These are phyloP conservation scores for Canis aureus DNA, from an alignment of 2,113 vertebrate species.

Conservation along the genomic window DNA sequence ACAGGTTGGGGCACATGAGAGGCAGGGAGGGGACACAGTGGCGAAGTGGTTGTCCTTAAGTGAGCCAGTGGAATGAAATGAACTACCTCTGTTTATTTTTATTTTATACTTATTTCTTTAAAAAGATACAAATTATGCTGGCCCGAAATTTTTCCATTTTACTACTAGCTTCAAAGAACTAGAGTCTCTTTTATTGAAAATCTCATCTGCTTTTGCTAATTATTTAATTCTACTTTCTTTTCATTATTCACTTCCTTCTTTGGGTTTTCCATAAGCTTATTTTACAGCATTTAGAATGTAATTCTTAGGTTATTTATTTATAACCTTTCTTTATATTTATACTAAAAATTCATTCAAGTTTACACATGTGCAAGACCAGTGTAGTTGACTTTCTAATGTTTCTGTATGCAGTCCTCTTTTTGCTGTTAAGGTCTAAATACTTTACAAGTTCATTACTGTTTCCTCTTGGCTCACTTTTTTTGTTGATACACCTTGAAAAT, in stretches of 20 bases:
- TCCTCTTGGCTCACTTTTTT: neutral
- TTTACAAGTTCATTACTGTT: neutral
- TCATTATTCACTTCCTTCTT: neutral
- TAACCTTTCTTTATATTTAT: neutral
- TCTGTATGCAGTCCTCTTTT: accelerated
- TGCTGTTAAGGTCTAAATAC: neutral
- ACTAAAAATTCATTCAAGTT: neutral
- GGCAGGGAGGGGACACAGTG: accelerated
- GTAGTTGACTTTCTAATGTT: neutral
- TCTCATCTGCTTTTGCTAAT: neutral
- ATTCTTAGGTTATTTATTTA: neutral
- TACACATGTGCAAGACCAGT: neutral
- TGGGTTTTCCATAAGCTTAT: neutral
- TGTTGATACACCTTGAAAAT: neutral
- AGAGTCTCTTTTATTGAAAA: neutral
- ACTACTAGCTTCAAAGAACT: neutral
- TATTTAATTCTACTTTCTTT: neutral
- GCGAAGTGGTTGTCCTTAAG: neutral
- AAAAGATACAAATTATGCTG: neutral
- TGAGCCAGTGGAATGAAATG: neutral
- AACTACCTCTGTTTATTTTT: neutral
- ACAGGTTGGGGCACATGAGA: accelerated
- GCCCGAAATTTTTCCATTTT: neutral
- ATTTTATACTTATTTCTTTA: neutral
- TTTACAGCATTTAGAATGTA: neutral